Evolutionary conservation across 2,797 vertebrate species (phyloP).

Genomic region (Phoeniculus purpureus): DNA sequence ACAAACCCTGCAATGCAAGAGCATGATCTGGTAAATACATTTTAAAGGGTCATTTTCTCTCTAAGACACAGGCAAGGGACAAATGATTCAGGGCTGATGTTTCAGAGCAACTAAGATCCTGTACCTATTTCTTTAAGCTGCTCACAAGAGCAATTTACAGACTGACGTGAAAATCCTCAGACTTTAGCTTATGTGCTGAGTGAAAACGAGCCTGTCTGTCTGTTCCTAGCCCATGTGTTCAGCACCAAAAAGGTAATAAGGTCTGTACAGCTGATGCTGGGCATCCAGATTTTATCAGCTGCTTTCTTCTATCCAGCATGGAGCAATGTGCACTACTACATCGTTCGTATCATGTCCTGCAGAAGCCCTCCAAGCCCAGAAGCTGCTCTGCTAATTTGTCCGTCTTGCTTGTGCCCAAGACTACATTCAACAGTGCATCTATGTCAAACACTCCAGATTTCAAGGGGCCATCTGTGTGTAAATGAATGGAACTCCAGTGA

Average conservation of each 20-base stretch:
- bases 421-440: background rate
- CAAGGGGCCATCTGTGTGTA: background rate
- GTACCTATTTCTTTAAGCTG: background rate
- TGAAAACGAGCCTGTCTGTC: background rate
- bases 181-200: background rate
- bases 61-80: background rate
- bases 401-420: background rate
- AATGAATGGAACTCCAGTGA: slow-evolving; percentile 9
- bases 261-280: background rate
- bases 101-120: background rate
- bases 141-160: background rate
- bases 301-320: background rate
- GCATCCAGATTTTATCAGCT: background rate
- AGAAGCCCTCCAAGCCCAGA: background rate
- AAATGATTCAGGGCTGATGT: background rate
- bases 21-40: background rate
- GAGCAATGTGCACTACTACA: background rate
- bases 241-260: background rate
- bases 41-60: background rate
- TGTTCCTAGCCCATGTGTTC: background rate
- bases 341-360: background rate
- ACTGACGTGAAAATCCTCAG: background rate
- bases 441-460: background rate
- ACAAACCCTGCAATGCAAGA: background rate
- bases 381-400: background rate